Base-by-base conservation (phyloP, 2,888 invertebrate species). In the Flexamia atlantica region DNA sequence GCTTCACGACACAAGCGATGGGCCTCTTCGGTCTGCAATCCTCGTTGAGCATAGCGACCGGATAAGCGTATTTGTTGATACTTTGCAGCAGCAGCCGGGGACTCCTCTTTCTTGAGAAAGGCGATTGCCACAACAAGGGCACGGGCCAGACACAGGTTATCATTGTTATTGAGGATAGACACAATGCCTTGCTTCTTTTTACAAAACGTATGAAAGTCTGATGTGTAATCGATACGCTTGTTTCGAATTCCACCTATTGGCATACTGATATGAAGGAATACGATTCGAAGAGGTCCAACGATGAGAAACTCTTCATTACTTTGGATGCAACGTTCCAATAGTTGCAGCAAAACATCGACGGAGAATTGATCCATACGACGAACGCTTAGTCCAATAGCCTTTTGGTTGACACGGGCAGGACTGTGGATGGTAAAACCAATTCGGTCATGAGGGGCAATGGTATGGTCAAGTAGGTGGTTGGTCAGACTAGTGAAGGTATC, bases 71-170 rank as follows among this genome's bases (percentile, higher is more conserved):
- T 32, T 10, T 1, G 50, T 0, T 50, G 25, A 25, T 25, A 79
- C 0, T 25, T 0, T 28, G 14, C n/a, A 25, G 20, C 30, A 5
- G 25, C 23, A 12, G 20, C 50, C 20, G 32, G 50, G 5, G 46
- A 17, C 10, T 76, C 28, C 40, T 86, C 84, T 83, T 85, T 86
- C 4, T 76, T 64, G 5, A 53, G 83, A 12, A 80, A 12, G 2
- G 86, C 86, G 14, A 80, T 85, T 0, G 85, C 85, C 0, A 86
- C 83, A 0, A 86, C 86, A 12, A 86, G 79, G 12, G 85, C 86
- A 9, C 83, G 42, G 3, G 25, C 53, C 1, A 84, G 46, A 64
- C 84, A 84, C 7, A 83, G 42, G 42, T 46, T 85, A 60, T 86
- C 87, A 50, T 83, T 85, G 20, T 17, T 3, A 23, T 60, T 60